Evolutionary conservation across 1,140 invertebrate species (phyloP).

Genomic region (Brachionus rubens): DNA sequence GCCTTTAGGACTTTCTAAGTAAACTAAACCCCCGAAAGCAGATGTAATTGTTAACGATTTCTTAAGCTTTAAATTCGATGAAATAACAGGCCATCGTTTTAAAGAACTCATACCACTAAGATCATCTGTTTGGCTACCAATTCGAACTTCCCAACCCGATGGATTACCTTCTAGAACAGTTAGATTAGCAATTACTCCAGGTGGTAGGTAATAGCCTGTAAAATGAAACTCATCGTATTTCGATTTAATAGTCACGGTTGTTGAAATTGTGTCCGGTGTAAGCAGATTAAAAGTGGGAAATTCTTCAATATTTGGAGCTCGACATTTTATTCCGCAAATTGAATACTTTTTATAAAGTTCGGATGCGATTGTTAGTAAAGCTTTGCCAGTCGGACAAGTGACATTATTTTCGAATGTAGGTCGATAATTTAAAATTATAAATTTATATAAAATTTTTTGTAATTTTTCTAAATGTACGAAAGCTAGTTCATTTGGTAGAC

Average conservation of each 20-base stretch:
- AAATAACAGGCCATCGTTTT: constrained; percentile 8
- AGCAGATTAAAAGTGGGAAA: constrained; percentile 3
- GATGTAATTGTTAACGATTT: background rate
- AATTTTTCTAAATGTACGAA: constrained; percentile 1
- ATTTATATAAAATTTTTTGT: constrained; percentile 21
- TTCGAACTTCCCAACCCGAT: constrained; percentile 24
- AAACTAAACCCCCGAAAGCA: constrained; percentile 32
- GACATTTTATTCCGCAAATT: background rate
- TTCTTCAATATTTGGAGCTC: constrained; percentile 39
- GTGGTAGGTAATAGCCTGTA: constrained; percentile 22
- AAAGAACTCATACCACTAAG: background rate
- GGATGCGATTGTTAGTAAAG: background rate
- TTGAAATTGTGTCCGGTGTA: background rate
- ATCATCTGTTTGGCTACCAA: constrained; percentile 22
- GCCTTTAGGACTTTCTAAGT: constrained; percentile 31
- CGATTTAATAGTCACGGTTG: background rate
- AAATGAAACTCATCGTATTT: constrained; percentile 34
- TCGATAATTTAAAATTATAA: constrained; percentile 20
- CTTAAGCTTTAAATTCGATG: constrained; percentile 10
- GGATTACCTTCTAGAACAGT: constrained; percentile 13
- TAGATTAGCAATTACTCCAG: background rate
- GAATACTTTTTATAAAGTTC: constrained; percentile 12
- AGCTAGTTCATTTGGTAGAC: constrained; percentile 10
- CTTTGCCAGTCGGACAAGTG: background rate
- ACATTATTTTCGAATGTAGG: constrained; percentile 4